Conservation (phyloP, 1,140 invertebrate genomes). For the Diorhabda sublineata region DNA sequence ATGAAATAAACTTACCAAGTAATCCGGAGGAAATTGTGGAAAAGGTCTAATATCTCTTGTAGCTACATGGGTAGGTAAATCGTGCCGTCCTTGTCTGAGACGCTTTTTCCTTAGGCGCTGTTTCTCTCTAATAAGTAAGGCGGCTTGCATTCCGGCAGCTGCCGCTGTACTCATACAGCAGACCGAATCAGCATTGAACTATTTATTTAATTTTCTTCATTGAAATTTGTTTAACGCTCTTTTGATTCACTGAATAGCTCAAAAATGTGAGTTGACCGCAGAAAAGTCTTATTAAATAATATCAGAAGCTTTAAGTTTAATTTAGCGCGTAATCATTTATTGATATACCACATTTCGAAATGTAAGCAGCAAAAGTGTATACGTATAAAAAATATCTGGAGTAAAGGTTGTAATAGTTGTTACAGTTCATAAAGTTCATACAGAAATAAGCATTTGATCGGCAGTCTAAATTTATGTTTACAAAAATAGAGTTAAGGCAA, state of each 20-base stretch:
- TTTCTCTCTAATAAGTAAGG: conserved; percentile 82
- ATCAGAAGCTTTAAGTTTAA: too few species aligned
- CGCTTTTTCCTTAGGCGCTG: conserved; percentile 75
- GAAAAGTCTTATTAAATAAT: too few species aligned
- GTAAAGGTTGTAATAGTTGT: not conserved
- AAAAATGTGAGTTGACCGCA: too few species aligned
- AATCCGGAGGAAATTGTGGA: conserved; percentile 71
- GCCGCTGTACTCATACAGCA: conserved; percentile 50
- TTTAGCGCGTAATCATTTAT: too few species aligned
- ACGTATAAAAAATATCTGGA: not conserved
- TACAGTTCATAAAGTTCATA: not conserved
- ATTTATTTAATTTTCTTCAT: too few species aligned
- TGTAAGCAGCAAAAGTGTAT: not conserved
- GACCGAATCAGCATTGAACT: conserved; percentile 4
- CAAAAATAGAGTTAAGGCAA: conserved; percentile 6
- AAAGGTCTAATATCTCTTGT: conserved; percentile 79
- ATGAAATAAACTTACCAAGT: conserved; percentile 39
- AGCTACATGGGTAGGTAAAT: conserved; percentile 79
- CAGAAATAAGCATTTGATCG: not conserved
- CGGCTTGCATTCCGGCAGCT: conserved; percentile 79
- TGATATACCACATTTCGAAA: not conserved
- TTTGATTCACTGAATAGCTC: too few species aligned
- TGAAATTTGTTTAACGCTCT: too few species aligned
- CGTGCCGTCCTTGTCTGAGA: conserved; percentile 63
- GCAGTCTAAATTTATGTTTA: conserved; percentile 6